These are phyloP conservation scores for Caenorhabditis macrosperma DNA, from an alignment of 2,888 invertebrate genomes.

Conservation along the genomic window DNA sequence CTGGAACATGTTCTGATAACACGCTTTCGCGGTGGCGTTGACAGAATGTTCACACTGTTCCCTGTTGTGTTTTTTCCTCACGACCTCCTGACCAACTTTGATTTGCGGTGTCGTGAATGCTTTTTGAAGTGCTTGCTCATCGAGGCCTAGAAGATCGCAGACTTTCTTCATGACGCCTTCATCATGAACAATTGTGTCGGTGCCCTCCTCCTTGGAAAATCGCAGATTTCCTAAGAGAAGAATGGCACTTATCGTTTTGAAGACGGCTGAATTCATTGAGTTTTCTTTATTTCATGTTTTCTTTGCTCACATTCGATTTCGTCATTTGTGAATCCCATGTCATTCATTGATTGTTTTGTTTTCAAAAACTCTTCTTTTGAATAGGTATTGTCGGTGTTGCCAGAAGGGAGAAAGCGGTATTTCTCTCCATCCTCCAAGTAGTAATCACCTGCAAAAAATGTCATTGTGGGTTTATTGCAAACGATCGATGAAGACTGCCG, in stretches of 20 bases:
- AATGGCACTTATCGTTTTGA: constrained; percentile 95
- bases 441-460: constrained; percentile 83
- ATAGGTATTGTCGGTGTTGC: constrained; percentile 90
- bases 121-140: constrained; percentile 97
- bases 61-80: constrained; percentile 98
- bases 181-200: constrained; percentile 97
- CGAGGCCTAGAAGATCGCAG: constrained; percentile 92
- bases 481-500: constrained; percentile 4
- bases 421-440: constrained; percentile 89
- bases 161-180: constrained; percentile 97
- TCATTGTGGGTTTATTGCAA: constrained; percentile 3
- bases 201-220: constrained; percentile 97
- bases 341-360: constrained; percentile 97
- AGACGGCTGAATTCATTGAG: constrained; percentile 86
- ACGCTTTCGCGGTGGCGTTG: constrained; percentile 98
- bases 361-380: constrained; percentile 94
- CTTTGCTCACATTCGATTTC: constrained; percentile 87
- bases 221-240: constrained; percentile 98
- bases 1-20: constrained; percentile 98
- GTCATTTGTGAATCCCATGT: constrained; percentile 97
- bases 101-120: constrained; percentile 97
- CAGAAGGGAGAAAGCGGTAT: constrained; percentile 94
- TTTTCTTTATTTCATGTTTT: neutral
- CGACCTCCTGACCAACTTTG: constrained; percentile 96
- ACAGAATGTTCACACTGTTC: constrained; percentile 99